Percentiles rank a stretch among this genome's conserved stretches.
phyloP scores from a whole-genome alignment of 2,797 vertebrate genomes.

The Pterois miles region DNA sequence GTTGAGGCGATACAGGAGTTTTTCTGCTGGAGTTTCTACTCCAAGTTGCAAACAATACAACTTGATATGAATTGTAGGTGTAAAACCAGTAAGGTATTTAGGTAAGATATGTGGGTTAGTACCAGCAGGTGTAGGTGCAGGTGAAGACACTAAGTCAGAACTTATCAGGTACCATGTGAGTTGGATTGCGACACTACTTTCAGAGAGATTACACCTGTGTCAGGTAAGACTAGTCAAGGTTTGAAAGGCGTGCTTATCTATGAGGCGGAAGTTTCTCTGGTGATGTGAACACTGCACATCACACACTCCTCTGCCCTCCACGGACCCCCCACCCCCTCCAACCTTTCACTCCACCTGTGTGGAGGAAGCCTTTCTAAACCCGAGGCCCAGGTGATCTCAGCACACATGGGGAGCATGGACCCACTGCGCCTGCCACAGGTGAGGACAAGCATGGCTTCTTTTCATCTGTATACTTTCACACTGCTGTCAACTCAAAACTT shows the following conservation, averaged over 20 bases:
- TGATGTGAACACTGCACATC: slow-evolving; percentile 55
- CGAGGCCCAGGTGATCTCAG: slow-evolving; percentile 46
- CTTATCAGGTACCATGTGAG: slow-evolving; percentile 54
- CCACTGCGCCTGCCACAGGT: slow-evolving; percentile 65
- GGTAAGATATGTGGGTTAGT: not conserved
- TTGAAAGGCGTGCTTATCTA: slow-evolving; percentile 72
- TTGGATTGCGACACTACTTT: slow-evolving; percentile 52
- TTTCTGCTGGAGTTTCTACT: no score
- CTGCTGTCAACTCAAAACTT: not conserved
- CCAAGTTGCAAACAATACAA: not conserved
- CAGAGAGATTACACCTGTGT: slow-evolving; percentile 27
- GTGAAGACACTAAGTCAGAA: slow-evolving; percentile 5
- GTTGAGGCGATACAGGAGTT: not conserved
- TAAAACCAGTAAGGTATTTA: not conserved
- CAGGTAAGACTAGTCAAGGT: slow-evolving; percentile 46
- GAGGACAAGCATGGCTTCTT: slow-evolving; percentile 27
- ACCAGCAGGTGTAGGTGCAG: slow-evolving; percentile 1
- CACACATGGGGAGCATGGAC: slow-evolving; percentile 52
- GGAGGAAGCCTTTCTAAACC: slow-evolving; percentile 29
- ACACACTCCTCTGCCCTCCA: slow-evolving; percentile 11
- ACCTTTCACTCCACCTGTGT: not conserved
- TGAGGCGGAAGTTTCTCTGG: slow-evolving; percentile 5
- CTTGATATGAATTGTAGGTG: not conserved
- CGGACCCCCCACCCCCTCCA: not conserved
- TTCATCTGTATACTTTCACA: not conserved